phyloP scores from a whole-genome alignment of 2,113 vertebrate genomes.

The Sorex araneus region DNA sequence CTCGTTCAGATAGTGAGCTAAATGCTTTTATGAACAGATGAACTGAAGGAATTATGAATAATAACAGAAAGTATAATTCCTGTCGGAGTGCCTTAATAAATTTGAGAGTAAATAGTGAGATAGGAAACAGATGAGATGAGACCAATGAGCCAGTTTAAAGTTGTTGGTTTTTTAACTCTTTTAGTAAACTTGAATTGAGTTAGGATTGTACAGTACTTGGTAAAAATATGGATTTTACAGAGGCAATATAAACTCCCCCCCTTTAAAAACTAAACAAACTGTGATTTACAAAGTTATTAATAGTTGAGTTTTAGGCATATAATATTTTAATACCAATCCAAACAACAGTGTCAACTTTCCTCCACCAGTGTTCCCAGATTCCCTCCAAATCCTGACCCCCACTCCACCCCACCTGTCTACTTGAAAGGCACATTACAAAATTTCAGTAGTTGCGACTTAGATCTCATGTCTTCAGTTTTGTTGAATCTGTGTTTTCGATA shows the following conservation, averaged over 20 bases:
- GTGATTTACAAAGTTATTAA: no score
- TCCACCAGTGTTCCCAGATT: no score
- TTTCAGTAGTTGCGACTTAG: no score
- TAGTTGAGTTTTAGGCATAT: no score
- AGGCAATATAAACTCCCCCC: neutral
- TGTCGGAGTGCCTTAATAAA: neutral
- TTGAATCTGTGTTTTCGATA: no score
- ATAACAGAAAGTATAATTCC: constrained; percentile 58
- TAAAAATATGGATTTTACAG: neutral
- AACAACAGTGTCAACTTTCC: no score
- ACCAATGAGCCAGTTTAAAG: neutral
- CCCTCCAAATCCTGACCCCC: no score
- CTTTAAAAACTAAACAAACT: no score
- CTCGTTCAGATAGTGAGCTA: constrained; percentile 25
- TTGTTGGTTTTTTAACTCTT: neutral
- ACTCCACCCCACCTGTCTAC: no score
- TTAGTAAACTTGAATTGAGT: constrained; percentile 45
- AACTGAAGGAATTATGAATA: constrained; percentile 58
- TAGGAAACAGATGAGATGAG: neutral
- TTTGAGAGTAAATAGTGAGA: neutral
- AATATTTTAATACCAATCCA: no score
- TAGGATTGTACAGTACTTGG: neutral
- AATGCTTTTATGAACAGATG: constrained; percentile 1
- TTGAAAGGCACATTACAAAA: no score
- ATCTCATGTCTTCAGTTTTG: no score